phyloP scores from a whole-genome alignment of 2,113 vertebrate genomes.

The Pelvicachromis taeniatus region DNA sequence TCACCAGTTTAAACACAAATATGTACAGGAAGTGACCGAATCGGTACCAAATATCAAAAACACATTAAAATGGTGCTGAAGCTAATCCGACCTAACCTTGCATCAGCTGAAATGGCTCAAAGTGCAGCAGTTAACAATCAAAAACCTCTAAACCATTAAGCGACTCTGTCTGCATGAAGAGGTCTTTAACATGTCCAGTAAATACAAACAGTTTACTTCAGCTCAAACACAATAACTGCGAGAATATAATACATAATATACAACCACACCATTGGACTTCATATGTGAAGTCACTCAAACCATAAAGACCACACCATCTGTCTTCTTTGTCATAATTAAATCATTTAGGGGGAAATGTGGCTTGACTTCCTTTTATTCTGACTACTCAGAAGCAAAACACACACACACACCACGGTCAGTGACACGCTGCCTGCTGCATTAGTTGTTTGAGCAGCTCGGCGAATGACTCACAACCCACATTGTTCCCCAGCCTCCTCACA shows the following conservation, averaged over 20 bases:
- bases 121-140: background rate
- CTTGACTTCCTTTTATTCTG: background rate
- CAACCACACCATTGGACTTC: background rate
- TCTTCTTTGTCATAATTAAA: background rate
- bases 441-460: background rate
- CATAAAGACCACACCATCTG: background rate
- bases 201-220: background rate
- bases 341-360: background rate
- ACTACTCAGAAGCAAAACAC: background rate
- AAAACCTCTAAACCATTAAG: background rate
- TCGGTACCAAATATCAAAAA: background rate
- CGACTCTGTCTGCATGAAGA: background rate
- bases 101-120: background rate
- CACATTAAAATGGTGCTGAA: background rate
- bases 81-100: background rate
- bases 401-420: background rate
- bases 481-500: slow-evolving; percentile 27
- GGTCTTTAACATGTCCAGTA: background rate
- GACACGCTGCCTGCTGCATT: background rate
- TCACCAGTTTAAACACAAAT: background rate
- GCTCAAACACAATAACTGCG: background rate
- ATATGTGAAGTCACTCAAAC: background rate
- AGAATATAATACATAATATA: background rate
- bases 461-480: slow-evolving; percentile 22
- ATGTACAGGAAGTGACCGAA: background rate